phyloP scores from a whole-genome alignment of 2,113 vertebrate species.

The Nymphicus hollandicus region DNA sequence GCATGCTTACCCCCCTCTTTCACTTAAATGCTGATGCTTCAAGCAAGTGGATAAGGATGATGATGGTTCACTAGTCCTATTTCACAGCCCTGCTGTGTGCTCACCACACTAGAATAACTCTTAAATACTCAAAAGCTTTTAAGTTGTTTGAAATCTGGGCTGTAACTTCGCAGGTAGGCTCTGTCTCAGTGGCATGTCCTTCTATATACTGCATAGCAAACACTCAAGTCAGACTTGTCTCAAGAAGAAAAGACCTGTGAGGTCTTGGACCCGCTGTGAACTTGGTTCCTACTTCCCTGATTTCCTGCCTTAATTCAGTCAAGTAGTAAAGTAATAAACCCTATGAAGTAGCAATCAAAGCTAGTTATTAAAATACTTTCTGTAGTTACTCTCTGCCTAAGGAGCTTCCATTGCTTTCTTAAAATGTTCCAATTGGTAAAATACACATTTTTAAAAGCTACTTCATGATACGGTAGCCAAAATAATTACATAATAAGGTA shows the following conservation, averaged over 20 bases:
- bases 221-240: not conserved
- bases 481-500: not conserved
- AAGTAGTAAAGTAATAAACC: not conserved
- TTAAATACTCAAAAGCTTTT: not conserved
- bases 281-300: not conserved
- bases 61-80: not conserved
- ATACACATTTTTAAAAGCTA: not conserved
- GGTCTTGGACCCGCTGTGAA: fast-evolving
- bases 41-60: not conserved
- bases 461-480: not conserved
- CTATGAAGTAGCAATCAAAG: not conserved
- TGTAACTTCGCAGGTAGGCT: not conserved
- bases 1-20: not conserved
- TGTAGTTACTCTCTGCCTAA: not conserved
- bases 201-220: not conserved
- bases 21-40: not conserved
- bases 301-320: not conserved
- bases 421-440: not conserved
- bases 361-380: not conserved
- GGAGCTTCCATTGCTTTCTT: not conserved
- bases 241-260: not conserved
- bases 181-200: not conserved
- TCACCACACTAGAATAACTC: not conserved
- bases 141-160: not conserved
- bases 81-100: not conserved